Percentiles rank a stretch among this genome's conserved stretches.
These are phyloP conservation scores for Calvadosia cruxmelitensis DNA, from an alignment of 30 jellyfish, hydroid and myxozoan species.

Conservation along the genomic window DNA sequence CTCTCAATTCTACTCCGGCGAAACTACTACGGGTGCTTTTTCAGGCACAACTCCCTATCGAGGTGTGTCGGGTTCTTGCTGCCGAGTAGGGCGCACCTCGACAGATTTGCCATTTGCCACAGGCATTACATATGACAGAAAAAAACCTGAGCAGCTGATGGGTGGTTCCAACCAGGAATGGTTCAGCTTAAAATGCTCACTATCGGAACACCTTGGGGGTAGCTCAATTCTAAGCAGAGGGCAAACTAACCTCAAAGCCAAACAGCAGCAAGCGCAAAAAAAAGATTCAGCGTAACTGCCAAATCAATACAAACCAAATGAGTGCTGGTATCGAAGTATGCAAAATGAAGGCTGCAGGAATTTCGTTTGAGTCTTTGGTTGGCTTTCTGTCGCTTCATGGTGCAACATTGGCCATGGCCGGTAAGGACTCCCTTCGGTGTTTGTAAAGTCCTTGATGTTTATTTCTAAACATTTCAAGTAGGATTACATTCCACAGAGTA, in stretches of 20 bases:
- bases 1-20: too few relatives aligned
- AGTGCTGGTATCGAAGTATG: conserved; percentile 35
- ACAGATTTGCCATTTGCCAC: neutral
- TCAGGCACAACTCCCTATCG: too few relatives aligned
- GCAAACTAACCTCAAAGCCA: neutral
- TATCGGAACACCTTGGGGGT: neutral
- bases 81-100: too few relatives aligned
- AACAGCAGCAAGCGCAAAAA: neutral
- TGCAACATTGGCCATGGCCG: conserved; percentile 10
- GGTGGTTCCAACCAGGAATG: neutral
- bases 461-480: too few relatives aligned
- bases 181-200: neutral
- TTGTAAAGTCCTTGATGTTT: too few relatives aligned
- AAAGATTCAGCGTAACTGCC: neutral
- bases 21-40: too few relatives aligned
- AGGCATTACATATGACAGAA: neutral
- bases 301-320: neutral
- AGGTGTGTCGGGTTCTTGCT: too few relatives aligned
- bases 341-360: conserved; percentile 29
- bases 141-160: neutral
- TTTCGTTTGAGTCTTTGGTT: conserved; percentile 9
- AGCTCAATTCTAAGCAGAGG: neutral
- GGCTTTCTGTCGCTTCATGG: conserved; percentile 16
- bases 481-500: too few relatives aligned
- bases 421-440: too few relatives aligned